A percentile compares a stretch with the other conserved stretches of the same genome.
Conservation (phyloP, 2,888 invertebrate genomes). For the Hydrotaea diabolus region DNA sequence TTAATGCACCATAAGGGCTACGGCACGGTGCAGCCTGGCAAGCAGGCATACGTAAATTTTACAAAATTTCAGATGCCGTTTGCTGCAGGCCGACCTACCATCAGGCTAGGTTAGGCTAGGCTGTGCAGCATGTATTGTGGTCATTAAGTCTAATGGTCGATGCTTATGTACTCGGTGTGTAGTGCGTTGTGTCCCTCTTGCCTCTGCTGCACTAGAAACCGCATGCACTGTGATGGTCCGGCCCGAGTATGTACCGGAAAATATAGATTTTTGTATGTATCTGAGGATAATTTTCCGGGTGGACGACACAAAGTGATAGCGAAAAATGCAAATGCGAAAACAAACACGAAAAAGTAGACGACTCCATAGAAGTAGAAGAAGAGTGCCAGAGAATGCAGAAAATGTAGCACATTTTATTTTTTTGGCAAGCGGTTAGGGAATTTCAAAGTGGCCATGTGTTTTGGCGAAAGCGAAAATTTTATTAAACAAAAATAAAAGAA, state of each 20-base stretch:
- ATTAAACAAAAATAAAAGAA: no score
- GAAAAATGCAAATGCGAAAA: neutral
- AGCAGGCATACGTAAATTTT: no score
- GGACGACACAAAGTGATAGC: neutral
- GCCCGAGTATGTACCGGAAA: neutral
- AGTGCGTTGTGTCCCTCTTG: neutral
- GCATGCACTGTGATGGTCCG: constrained; percentile 16
- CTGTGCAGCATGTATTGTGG: neutral
- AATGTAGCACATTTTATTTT: neutral
- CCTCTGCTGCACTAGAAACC: constrained; percentile 43
- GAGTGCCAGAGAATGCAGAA: neutral
- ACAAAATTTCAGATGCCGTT: neutral
- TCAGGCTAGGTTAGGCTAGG: neutral
- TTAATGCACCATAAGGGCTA: neutral
- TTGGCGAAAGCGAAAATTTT: no score
- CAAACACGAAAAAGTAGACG: neutral
- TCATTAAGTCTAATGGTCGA: constrained; percentile 16
- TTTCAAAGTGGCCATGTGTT: no score
- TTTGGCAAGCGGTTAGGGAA: no score
- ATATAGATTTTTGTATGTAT: constrained; percentile 55
- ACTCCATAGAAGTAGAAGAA: neutral
- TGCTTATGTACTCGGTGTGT: neutral
- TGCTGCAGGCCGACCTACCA: neutral
- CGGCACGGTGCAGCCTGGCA: neutral
- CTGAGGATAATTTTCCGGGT: constrained; percentile 45